Evolutionary conservation across 2,888 invertebrate species (phyloP).

Genomic region (Drosophila cognata): DNA sequence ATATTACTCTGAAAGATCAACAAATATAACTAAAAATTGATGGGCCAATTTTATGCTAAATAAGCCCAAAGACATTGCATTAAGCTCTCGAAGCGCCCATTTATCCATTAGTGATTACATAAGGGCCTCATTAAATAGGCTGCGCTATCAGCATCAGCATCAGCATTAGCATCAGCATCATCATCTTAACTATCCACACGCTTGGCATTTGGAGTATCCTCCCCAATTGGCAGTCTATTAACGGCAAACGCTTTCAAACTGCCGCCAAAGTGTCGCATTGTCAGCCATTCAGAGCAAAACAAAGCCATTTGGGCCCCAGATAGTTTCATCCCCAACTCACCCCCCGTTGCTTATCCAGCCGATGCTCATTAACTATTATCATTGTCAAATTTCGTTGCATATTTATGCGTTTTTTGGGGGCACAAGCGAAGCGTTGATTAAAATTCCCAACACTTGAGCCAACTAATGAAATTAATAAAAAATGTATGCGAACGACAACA

Average conservation of each 20-base stretch:
- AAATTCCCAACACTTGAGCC: slow-evolving; percentile 49
- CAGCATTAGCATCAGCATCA: not conserved
- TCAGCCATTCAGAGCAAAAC: slow-evolving; percentile 31
- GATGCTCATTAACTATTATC: slow-evolving; percentile 59
- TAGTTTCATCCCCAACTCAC: slow-evolving; percentile 32
- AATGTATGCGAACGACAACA: slow-evolving; percentile 56
- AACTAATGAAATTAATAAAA: slow-evolving; percentile 71
- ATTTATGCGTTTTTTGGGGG: slow-evolving; percentile 29
- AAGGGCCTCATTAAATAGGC: slow-evolving; percentile 3
- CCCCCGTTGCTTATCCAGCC: slow-evolving; percentile 5
- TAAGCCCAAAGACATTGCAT: not conserved
- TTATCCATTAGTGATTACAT: slow-evolving; percentile 20
- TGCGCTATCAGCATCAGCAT: not conserved
- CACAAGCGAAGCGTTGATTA: slow-evolving; percentile 50
- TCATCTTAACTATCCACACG: slow-evolving; percentile 16
- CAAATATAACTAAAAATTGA: no score
- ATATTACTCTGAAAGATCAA: no score
- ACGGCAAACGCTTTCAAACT: slow-evolving; percentile 34
- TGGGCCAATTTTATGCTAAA: not conserved
- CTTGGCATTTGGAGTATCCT: slow-evolving; percentile 1
- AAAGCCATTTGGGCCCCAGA: slow-evolving; percentile 35
- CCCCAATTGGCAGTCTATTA: slow-evolving; percentile 39
- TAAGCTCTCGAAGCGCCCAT: not conserved
- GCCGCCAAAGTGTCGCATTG: slow-evolving; percentile 44
- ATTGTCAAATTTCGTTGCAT: slow-evolving; percentile 52